phyloP scores from a whole-genome alignment of 2,797 vertebrate genomes.

The Sternotherus odoratus region DNA sequence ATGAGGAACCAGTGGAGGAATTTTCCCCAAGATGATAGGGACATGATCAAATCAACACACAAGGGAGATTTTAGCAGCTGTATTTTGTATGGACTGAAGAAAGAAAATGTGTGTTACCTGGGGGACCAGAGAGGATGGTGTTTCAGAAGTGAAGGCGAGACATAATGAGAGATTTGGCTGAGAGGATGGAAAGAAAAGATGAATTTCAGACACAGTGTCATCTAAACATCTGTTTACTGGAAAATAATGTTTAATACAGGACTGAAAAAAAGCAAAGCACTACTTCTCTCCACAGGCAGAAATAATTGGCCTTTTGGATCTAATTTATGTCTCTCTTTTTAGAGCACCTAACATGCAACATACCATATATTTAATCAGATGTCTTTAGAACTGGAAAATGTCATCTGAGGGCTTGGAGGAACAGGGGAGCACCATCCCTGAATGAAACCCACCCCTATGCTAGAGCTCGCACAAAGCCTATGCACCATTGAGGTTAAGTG shows the following conservation, averaged over 20 bases:
- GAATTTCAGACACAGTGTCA: background rate
- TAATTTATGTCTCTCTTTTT: background rate
- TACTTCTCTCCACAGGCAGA: background rate
- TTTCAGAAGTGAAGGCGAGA: background rate
- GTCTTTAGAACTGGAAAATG: background rate
- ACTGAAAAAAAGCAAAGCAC: background rate
- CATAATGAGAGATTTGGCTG: background rate
- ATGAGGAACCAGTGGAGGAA: background rate
- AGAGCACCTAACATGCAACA: background rate
- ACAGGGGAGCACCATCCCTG: background rate
- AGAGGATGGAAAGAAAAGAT: background rate
- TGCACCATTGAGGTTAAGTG: background rate
- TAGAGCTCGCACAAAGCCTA: background rate
- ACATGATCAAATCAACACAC: background rate
- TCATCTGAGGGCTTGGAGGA: background rate
- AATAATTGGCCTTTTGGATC: background rate
- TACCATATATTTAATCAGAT: background rate
- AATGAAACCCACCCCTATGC: background rate
- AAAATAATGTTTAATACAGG: background rate
- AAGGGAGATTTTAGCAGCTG: background rate
- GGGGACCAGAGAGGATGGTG: background rate
- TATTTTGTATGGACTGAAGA: background rate
- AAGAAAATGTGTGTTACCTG: background rate
- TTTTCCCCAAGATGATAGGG: background rate
- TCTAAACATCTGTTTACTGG: background rate